phyloP scores from a whole-genome alignment of 2,113 vertebrate species.

The Dicentrarchus labrax region DNA sequence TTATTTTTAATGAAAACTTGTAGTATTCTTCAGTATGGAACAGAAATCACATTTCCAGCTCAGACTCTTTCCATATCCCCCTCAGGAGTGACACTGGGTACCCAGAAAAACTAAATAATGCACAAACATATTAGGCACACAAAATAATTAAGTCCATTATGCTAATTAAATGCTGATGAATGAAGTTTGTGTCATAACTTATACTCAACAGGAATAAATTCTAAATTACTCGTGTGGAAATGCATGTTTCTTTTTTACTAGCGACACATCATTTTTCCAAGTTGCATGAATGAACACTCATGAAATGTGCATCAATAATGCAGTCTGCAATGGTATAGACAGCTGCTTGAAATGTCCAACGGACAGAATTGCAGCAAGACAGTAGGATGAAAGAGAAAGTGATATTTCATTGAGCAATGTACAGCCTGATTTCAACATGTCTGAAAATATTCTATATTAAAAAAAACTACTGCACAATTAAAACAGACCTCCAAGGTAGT shows the following conservation, averaged over 20 bases:
- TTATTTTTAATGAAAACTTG: constrained; percentile 10
- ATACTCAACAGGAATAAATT: not conserved
- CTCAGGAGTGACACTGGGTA: not conserved
- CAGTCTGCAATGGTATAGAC: not conserved
- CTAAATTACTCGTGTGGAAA: not conserved
- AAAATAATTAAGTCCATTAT: constrained; percentile 9
- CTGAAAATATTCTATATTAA: not conserved
- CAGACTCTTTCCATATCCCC: constrained; percentile 2
- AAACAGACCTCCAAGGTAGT: not conserved
- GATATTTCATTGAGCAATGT: not conserved
- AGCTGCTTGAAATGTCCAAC: not conserved
- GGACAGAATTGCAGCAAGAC: not conserved
- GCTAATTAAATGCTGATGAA: constrained; percentile 17
- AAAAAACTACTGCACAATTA: not conserved
- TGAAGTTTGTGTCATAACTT: not conserved
- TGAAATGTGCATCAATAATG: not conserved
- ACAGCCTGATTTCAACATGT: not conserved
- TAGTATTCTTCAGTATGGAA: not conserved
- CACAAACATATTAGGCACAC: constrained; percentile 8
- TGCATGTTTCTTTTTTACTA: not conserved
- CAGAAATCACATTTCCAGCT: not conserved
- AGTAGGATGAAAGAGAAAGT: not conserved
- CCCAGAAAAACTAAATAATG: constrained; percentile 13
- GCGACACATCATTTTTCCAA: not conserved
- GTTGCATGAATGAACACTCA: not conserved